phyloP scores from a whole-genome alignment of 2,113 vertebrate genomes.

The Setophaga petechia region DNA sequence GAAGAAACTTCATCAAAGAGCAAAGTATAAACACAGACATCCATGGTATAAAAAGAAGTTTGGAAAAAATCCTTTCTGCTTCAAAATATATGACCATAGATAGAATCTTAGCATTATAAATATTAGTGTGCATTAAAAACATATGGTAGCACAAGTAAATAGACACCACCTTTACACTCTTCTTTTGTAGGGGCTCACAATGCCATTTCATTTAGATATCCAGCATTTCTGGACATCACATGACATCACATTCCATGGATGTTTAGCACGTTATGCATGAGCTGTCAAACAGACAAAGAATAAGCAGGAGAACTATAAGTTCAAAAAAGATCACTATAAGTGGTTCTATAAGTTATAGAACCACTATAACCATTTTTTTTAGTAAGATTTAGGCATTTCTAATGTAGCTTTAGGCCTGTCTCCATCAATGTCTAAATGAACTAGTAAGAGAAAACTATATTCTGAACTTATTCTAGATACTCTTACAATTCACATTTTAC shows the following conservation, averaged over 20 bases:
- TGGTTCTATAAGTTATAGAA: too few relatives aligned
- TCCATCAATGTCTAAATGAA: not conserved
- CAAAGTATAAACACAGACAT: not conserved
- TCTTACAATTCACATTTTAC: not conserved
- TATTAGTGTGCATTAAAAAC: not conserved
- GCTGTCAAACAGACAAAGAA: not conserved
- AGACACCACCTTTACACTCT: not conserved
- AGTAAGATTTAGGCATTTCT: not conserved
- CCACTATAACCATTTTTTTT: not conserved
- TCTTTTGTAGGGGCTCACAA: not conserved
- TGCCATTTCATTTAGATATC: not conserved
- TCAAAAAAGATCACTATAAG: too few relatives aligned
- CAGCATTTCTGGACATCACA: not conserved
- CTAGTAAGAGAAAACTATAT: not conserved
- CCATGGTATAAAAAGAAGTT: not conserved
- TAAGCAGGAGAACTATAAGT: not conserved
- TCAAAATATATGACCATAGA: not conserved
- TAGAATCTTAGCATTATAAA: not conserved
- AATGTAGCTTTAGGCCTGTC: not conserved
- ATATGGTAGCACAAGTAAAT: not conserved
- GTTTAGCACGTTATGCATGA: not conserved
- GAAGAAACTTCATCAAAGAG: not conserved
- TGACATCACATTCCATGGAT: too few relatives aligned
- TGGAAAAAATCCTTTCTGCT: not conserved
- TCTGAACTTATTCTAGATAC: not conserved